Base-by-base conservation (phyloP, 2,797 vertebrate genomes). In the Harpagifer antarcticus region DNA sequence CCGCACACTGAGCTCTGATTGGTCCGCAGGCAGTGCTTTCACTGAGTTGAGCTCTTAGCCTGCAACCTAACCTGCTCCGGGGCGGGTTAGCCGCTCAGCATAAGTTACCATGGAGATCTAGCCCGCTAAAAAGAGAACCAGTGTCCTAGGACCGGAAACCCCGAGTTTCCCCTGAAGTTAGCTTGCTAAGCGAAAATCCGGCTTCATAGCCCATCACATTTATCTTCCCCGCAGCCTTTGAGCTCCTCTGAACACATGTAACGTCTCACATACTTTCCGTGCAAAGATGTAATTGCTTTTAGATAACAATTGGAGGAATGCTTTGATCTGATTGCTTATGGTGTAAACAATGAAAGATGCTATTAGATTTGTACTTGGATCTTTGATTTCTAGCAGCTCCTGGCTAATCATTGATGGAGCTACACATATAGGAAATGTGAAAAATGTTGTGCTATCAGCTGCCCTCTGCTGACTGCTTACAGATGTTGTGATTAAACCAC, bases 401-500 rank as follows among this genome's bases (percentile, higher is more conserved):
- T 16, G 55, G 64, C 68, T 16, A 47, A 73, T 80, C 57, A 1
- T 59, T 42, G 68, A 70, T 55, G 66, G 74, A 54, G 23, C 14
- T 50, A 1, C 13, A 60, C 50, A 3, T 57, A 17, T 67, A 56
- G 17, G 19, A 49, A 56, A 45, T 79, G 63, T n/a, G 42, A 44
- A 65, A 52, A 12, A 40, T 2, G 3, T 20, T 47, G 65, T 23
- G 58, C 73, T 56, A 45, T 73, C 61, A 68, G 69, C 77, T 57
- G 49, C 63, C 33, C 43, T 68, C 11, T 80, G 58, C 71, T 88
- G 86, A 91, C 86, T 78, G 75, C 81, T 88, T 37, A 23, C 93
- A 94, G 89, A 93, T 92, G 92, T 84, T 57, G 31, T 76, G 86
- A 87, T 88, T 78, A 81, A 83, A 66, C 78, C 73, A 74, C 68